Conservation (phyloP, 2,113 vertebrate species). For the Micromys minutus region DNA sequence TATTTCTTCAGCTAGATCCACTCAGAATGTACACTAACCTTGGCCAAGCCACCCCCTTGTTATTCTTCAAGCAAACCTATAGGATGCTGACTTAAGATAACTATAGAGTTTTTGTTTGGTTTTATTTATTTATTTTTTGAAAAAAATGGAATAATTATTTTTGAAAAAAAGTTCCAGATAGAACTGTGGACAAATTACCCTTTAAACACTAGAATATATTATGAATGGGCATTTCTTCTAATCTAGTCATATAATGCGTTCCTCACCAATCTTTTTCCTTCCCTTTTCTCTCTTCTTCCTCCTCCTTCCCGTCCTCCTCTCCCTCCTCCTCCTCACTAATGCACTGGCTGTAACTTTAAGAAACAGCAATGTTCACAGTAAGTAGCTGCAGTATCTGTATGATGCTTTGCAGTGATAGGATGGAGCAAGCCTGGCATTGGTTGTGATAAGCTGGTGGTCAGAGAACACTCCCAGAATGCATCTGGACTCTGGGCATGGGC, state of each 20-base stretch:
- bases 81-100: neutral
- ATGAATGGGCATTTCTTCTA: neutral
- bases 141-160: conserved; percentile 26
- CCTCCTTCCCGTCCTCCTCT: neutral
- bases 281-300: rapidly evolving
- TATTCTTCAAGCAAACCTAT: neutral
- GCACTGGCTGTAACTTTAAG: neutral
- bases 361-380: neutral
- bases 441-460: neutral
- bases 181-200: neutral
- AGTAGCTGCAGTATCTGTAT: neutral
- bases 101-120: neutral
- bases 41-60: neutral
- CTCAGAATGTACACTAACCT: neutral
- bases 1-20: neutral
- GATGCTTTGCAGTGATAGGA: neutral
- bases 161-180: neutral
- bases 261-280: neutral
- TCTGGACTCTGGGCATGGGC: neutral
- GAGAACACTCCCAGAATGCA: neutral
- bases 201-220: neutral
- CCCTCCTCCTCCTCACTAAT: neutral
- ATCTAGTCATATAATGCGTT: neutral
- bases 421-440: neutral
- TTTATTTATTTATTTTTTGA: conserved; percentile 35